Evolutionary conservation across 2,113 vertebrate species (phyloP).

Genomic region (Donacobius atricapilla): DNA sequence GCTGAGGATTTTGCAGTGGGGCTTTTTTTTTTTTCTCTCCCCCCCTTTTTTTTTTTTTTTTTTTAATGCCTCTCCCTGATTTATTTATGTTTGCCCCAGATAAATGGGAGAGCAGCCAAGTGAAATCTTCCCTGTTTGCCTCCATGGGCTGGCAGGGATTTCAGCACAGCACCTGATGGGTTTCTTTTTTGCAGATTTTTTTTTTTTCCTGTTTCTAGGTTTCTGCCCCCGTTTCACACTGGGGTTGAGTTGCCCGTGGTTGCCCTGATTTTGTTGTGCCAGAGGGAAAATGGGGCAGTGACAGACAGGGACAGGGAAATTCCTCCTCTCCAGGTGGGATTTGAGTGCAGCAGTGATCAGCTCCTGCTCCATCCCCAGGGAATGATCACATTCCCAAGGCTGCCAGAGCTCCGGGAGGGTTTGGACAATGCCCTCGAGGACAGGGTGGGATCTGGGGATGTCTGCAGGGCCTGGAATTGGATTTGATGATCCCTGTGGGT

Average conservation of each 20-base stretch:
- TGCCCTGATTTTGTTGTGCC: background rate
- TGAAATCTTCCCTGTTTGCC: background rate
- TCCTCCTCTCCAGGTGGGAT: background rate
- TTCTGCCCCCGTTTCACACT: background rate
- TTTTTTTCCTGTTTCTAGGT: background rate
- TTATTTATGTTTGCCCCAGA: slow-evolving; percentile 25
- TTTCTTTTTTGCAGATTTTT: background rate
- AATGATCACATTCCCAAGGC: background rate
- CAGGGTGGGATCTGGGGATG: background rate
- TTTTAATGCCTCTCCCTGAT: background rate
- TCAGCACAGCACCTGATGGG: background rate
- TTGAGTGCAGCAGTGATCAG: background rate
- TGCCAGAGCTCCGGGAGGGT: background rate
- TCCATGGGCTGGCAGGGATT: background rate
- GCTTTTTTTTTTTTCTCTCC: fast-evolving
- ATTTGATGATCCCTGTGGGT: background rate
- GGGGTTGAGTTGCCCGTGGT: background rate
- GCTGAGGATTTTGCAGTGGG: background rate
- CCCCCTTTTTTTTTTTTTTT: background rate
- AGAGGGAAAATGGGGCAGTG: background rate
- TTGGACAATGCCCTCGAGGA: background rate
- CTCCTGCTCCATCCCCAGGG: background rate
- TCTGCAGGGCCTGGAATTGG: background rate
- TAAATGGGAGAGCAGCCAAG: slow-evolving; percentile 13
- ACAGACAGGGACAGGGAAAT: background rate